Percentiles rank a stretch among this genome's conserved stretches.
Conservation (phyloP, 2,797 vertebrate species). For the Periparus ater region DNA sequence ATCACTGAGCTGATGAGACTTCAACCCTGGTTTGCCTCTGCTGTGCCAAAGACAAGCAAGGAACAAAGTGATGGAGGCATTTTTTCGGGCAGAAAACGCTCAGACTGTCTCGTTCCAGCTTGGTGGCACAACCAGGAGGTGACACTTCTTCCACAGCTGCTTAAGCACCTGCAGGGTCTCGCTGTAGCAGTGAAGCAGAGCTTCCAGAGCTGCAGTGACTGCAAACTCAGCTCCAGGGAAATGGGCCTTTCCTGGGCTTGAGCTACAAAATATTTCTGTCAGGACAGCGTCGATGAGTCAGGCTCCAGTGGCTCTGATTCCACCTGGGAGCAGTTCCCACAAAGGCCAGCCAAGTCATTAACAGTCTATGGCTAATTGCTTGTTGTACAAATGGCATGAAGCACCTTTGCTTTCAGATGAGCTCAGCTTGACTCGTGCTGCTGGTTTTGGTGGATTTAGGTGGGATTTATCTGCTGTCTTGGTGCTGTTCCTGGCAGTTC, state of each 20-base stretch:
- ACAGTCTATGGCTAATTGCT: slow-evolving; percentile 34
- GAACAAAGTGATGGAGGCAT: not conserved
- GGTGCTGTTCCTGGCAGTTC: not conserved
- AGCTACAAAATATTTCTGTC: not conserved
- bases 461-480: not conserved
- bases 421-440: not conserved
- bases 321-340: slow-evolving; percentile 27
- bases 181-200: not conserved
- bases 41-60: not conserved
- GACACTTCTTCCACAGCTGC: not conserved
- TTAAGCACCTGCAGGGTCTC: not conserved
- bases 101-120: not conserved
- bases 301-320: not conserved
- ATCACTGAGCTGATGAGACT: not conserved
- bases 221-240: not conserved
- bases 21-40: not conserved
- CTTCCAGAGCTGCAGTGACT: not conserved
- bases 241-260: not conserved
- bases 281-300: not conserved
- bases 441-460: not conserved
- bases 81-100: not conserved
- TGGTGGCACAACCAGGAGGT: not conserved
- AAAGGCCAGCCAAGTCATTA: slow-evolving; percentile 52
- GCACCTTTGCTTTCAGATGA: not conserved
- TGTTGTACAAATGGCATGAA: not conserved